A percentile compares a stretch with the other conserved stretches of the same genome.
Evolutionary conservation across 2,888 invertebrate genomes (phyloP).

Genomic region (Eulithis testata): DNA sequence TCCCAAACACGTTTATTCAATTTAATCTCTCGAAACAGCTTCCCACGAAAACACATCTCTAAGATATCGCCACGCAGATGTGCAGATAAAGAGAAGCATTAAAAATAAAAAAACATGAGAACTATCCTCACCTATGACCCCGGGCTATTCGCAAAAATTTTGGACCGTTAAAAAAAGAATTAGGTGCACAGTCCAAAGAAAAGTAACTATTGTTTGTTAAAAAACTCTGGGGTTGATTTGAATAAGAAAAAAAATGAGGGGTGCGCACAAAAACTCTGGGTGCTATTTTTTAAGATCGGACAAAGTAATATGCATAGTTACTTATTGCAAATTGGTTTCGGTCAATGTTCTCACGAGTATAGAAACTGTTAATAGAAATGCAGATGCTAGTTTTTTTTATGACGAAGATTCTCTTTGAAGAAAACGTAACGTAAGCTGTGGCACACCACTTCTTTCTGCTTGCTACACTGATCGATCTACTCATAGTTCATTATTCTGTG

Average conservation of each 20-base stretch:
- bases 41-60: slow-evolving; percentile 27
- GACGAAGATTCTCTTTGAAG: too few relatives aligned
- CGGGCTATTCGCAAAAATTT: slow-evolving; percentile 61
- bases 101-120: slow-evolving; percentile 79
- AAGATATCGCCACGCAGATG: slow-evolving; percentile 67
- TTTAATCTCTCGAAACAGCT: not conserved
- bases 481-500: not conserved
- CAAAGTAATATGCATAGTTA: slow-evolving; percentile 70
- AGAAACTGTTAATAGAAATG: slow-evolving; percentile 13
- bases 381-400: slow-evolving; percentile 20
- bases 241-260: slow-evolving; percentile 77
- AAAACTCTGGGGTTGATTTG: slow-evolving; percentile 78
- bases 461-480: too few relatives aligned
- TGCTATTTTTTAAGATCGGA: slow-evolving; percentile 74
- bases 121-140: slow-evolving; percentile 81
- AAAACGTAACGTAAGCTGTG: too few relatives aligned
- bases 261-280: slow-evolving; percentile 68
- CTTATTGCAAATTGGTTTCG: slow-evolving; percentile 69
- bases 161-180: slow-evolving; percentile 79
- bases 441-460: too few relatives aligned
- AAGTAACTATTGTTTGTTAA: slow-evolving; percentile 71
- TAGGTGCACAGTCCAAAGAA: slow-evolving; percentile 61
- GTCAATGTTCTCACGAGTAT: slow-evolving; percentile 74
- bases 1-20: too few relatives aligned
- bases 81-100: slow-evolving; percentile 63